Base-by-base conservation (phyloP, 2,888 invertebrate species). In the Sphaerophoria rueppellii region DNA sequence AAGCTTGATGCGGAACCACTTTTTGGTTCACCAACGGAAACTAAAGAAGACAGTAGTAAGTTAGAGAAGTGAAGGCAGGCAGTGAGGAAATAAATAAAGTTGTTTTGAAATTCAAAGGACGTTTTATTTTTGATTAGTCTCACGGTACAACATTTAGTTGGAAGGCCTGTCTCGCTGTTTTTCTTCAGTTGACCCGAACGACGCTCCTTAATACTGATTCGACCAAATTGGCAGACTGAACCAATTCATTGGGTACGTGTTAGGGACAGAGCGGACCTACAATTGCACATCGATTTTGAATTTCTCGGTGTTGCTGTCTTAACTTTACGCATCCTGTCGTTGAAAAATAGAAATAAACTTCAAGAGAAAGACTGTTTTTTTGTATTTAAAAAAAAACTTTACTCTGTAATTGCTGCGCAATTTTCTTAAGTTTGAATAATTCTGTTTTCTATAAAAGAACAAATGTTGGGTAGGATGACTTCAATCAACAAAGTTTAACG, bases 1-100 rank as follows among this genome's bases (percentile, higher is more conserved):
- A 90, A 90, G 63, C 57, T 88, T 6, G 85, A 89, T 0, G 75
- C 89, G 0, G 91, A 91, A 40, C 91, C 91, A 0, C 50, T 91
- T 40, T 87, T 91, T 57, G 88, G 88, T 0, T 83, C 76, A 24
- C 85, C 71, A 74, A 7, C 70, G 7, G 24, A 70, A 32, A 52
- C 69, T 0, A 57, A 79, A 6, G 80, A 52, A 0, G 73, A 77
- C 34, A 43, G 52, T 12, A 60, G 3, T 12, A 48, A 72, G 34
- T 12, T 55, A 6, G 57, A 77, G 12, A 72, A 54, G 32, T 54
- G 24, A 24, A 24, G 24, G 24, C n/a, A n/a, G n/a, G n/a, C 24
- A 40, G 0, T 32, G 32, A 46, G 6, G 35, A 6, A 82, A 79
- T 65, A 82, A 73, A 78, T 12, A n/a, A 40, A 35, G 37, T 5